Evolutionary conservation across 2,797 vertebrate genomes (phyloP), one percentile per base, ranked within the genome.

Genomic region (Meda fulgida): DNA sequence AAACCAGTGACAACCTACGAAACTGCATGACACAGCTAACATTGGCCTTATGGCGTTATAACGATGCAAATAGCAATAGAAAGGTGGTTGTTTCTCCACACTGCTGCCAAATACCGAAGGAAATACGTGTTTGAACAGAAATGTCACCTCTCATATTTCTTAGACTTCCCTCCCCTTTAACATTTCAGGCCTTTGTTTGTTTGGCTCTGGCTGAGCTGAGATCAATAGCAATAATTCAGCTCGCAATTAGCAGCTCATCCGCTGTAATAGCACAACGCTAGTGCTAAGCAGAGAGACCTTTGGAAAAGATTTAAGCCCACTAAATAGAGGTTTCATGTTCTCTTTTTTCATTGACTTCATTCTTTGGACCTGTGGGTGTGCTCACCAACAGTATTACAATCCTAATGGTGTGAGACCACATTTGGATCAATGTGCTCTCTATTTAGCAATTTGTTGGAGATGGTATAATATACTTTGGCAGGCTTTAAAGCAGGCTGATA

Each of bases 131-230:
- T 96, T 96, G 96, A 94, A 94, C 94, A 96, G 95, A 97, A 96
- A 97, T 96, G 96, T 96, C 96, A 96, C 95, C 94, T 94, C 96
- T 96, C 96, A 96, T 96, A 96, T 96, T 94, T 95, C 95, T 82
- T 75, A 80, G 77, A 86, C 77, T 86, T 87, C 81, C 85, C 77
- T 86, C 87, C 76, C 87, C 85, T 93, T 92, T 91, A 96, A 95
- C 96, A 96, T 96, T 96, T 96, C 96, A 95, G 96, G 95, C 94
- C 96, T 96, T 96, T 96, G 96, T 96, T 96, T 97, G 96, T 96
- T 96, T 96, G 95, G 95, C 94, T 96, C 95, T 93, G 96, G 95
- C 95, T 94, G 94, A 96, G 95, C 95, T 95, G 94, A 95, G 96
- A 97, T 97, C 96, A 95, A 97, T 97, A 96, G 95, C 96, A 95